Base-by-base conservation (phyloP, 2,797 vertebrate genomes). In the Dicrostonyx torquatus region DNA sequence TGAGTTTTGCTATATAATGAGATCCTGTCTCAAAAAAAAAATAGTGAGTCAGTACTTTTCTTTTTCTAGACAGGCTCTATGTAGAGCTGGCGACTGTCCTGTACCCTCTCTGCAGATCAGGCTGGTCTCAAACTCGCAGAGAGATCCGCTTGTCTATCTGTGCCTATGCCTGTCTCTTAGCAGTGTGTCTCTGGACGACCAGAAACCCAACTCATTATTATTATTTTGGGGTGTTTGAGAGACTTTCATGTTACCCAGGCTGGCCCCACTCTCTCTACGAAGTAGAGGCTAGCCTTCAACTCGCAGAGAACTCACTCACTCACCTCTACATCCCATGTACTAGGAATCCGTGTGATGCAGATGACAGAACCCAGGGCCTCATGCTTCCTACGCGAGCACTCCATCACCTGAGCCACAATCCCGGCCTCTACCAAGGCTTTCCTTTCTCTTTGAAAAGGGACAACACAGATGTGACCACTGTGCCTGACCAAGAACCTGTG, bases 391-490 rank as follows among this genome's bases (percentile, higher is more conserved):
- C n/a, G 2, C 78, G 37, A 80, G n/a, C 53, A 80, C 22, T 37
- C 53, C 20, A 58, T 40, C 78, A 58, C 14, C 53, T 13, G 18
- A 37, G 50, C 20, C 26, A 34, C 50, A 37, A 7, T 5, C 5
- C 50, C 34, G 24, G 17, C 50, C 50, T 79, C 50, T 10, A 37
- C 1, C 40, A 62, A 76, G 26, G 37, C 55, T 40, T 55, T n/a
- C 72, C 91, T 77, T 89, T 55, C 40, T 55, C 60, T 91, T 80
- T 95, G 60, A 88, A 91, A 79, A 55, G 1, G 43, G 37, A 76
- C 9, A 26, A 48, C 17, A 84, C 29, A 48, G 43, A 14, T 15
- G 6, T 50, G 62, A 48, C 82, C 62, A 24, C 43, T 45, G 50
- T 68, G 43, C 43, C 18, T 68, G 18, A n/a, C 40, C 60, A 83